A percentile compares a stretch with the other conserved stretches of the same genome.
phyloP scores from a whole-genome alignment of 2,888 invertebrate species.

The Pardosa pseudoannulata region DNA sequence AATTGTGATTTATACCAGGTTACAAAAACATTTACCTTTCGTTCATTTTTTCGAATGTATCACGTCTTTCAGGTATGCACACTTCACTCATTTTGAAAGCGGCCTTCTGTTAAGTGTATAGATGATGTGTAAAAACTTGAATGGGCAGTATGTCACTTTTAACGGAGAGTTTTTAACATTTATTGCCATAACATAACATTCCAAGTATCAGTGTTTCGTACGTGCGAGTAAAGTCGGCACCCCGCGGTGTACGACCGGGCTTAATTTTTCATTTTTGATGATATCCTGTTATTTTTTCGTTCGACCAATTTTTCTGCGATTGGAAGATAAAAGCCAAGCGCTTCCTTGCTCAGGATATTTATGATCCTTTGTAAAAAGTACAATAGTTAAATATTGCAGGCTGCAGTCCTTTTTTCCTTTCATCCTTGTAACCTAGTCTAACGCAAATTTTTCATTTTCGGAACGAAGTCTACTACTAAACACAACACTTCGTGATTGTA shows the following conservation, averaged over 20 bases:
- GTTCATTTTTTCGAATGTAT: neutral
- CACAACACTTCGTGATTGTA: no score
- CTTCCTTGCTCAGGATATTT: no score
- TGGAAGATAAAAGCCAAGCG: no score
- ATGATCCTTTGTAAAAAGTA: no score
- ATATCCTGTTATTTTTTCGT: constrained; percentile 2
- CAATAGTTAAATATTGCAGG: no score
- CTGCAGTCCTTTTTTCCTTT: no score
- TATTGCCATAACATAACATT: constrained; percentile 10
- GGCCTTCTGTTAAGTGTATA: neutral
- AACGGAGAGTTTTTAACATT: neutral
- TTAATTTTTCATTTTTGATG: constrained; percentile 17
- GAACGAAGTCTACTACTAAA: no score
- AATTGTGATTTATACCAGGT: constrained; percentile 8
- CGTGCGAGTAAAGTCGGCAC: neutral
- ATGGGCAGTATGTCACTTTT: constrained; percentile 16
- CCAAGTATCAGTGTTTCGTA: neutral
- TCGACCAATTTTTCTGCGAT: neutral
- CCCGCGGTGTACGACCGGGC: neutral
- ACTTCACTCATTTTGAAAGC: neutral
- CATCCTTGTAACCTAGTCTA: no score
- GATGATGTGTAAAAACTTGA: constrained; percentile 15
- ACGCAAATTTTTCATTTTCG: no score
- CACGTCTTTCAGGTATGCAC: neutral
- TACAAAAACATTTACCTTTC: neutral